Conservation (phyloP, 2,888 invertebrate genomes). For the Anticlea derivata region DNA sequence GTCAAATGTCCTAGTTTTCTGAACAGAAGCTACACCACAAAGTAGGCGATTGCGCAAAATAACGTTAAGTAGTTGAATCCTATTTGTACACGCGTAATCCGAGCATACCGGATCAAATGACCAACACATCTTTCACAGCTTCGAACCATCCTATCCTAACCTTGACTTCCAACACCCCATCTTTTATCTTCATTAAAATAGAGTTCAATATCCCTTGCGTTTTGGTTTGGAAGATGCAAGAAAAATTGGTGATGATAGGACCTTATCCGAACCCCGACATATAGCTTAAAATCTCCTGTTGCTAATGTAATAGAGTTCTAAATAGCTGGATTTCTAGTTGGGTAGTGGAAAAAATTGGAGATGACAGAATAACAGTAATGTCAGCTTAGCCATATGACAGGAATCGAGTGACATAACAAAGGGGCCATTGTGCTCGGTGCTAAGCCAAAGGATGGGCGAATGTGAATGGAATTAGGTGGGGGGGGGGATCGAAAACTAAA, state of each 20-base stretch:
- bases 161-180: background rate
- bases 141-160: slow-evolving; percentile 8
- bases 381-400: slow-evolving; percentile 30
- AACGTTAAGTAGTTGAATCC: slow-evolving; percentile 44
- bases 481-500: too few species aligned
- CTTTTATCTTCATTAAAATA: background rate
- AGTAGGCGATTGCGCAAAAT: slow-evolving; percentile 30
- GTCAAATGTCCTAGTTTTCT: slow-evolving; percentile 4
- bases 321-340: background rate
- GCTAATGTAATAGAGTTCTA: background rate
- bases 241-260: slow-evolving; percentile 6
- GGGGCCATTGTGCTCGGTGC: slow-evolving; percentile 25
- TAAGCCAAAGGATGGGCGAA: slow-evolving; percentile 20
- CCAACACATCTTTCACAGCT: slow-evolving; percentile 45
- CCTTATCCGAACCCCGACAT: slow-evolving; percentile 2
- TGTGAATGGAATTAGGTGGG: slow-evolving; percentile 7
- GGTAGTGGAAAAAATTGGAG: slow-evolving; percentile 11
- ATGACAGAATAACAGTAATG: slow-evolving; percentile 33
- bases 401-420: slow-evolving; percentile 32
- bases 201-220: slow-evolving; percentile 6
- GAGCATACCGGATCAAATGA: slow-evolving; percentile 56
- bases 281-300: slow-evolving; percentile 3
- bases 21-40: slow-evolving; percentile 19
- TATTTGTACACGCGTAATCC: slow-evolving; percentile 60
- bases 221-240: background rate